phyloP scores from a whole-genome alignment of 2,888 invertebrate genomes.

The Rapana venosa region DNA sequence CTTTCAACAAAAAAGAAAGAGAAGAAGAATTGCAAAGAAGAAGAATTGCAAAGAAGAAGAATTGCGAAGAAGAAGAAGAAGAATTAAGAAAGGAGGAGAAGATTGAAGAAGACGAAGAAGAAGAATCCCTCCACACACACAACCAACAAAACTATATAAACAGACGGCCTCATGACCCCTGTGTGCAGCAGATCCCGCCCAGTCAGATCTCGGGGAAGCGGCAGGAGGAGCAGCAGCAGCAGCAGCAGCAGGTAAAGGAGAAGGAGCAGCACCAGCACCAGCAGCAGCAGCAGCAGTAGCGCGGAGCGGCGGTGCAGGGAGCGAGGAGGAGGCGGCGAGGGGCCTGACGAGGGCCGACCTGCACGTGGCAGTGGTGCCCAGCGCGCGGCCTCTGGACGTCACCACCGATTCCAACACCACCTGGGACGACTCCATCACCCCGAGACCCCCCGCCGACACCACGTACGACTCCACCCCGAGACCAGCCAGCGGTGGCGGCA shows the following conservation, averaged over 20 bases:
- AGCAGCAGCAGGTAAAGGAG: neutral
- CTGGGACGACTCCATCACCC: conserved; percentile 21
- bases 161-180: neutral
- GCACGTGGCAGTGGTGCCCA: conserved; percentile 19
- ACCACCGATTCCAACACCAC: neutral
- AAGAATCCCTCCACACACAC: too few species aligned
- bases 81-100: too few species aligned
- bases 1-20: too few species aligned
- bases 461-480: conserved; percentile 2
- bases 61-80: too few species aligned
- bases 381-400: conserved; percentile 5
- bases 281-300: neutral
- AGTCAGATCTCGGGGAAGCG: neutral
- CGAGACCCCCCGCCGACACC: neutral
- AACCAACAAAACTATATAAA: neutral
- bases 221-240: neutral
- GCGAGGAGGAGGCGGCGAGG: neutral
- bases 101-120: neutral
- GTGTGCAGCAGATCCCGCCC: neutral
- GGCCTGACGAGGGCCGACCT: neutral
- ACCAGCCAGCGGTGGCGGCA: neutral
- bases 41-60: too few species aligned
- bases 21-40: too few species aligned
- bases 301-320: too few species aligned
- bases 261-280: neutral